Conservation (phyloP, 2,888 invertebrate genomes). For the Phyllotreta striolata region DNA sequence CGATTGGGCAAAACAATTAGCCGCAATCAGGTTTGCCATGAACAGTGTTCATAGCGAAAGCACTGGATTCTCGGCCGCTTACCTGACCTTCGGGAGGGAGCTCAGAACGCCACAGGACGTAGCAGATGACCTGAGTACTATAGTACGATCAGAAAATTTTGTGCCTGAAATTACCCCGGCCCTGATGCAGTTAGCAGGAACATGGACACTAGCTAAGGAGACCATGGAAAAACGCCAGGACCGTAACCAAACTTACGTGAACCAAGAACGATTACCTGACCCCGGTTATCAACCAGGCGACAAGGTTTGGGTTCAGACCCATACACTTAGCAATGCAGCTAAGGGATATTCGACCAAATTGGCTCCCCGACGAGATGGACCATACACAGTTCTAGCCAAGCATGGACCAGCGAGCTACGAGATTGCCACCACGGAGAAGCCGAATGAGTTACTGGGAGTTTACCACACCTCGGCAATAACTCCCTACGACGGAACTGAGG, state of each 20-base stretch:
- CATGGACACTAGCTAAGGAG: conserved; percentile 37
- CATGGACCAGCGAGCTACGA: conserved; percentile 33
- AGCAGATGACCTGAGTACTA: conserved; percentile 27
- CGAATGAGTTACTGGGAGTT: conserved; percentile 26
- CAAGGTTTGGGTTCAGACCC: conserved; percentile 43
- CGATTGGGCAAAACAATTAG: too few species aligned
- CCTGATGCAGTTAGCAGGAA: conserved; percentile 24
- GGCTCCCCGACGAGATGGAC: conserved; percentile 50
- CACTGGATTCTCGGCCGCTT: conserved; percentile 51
- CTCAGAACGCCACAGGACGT: conserved; percentile 42
- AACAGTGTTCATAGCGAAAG: conserved; percentile 46
- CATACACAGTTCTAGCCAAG: conserved; percentile 43
- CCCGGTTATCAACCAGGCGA: conserved; percentile 44
- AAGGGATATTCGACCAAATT: conserved; percentile 47
- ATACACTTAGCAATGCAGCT: conserved; percentile 25
- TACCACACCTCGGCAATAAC: conserved; percentile 34
- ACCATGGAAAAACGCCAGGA: conserved; percentile 40
- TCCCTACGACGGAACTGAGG: not conserved
- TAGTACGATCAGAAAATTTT: conserved; percentile 35
- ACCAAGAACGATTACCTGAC: conserved; percentile 37
- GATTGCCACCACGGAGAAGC: conserved; percentile 19
- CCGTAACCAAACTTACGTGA: conserved; percentile 36
- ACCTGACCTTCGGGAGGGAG: conserved; percentile 45
- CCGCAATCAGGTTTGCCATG: conserved; percentile 56
- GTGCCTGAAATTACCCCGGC: conserved; percentile 34